Conservation (phyloP, 23 tunicate genomes). For the Corella eumyota region DNA sequence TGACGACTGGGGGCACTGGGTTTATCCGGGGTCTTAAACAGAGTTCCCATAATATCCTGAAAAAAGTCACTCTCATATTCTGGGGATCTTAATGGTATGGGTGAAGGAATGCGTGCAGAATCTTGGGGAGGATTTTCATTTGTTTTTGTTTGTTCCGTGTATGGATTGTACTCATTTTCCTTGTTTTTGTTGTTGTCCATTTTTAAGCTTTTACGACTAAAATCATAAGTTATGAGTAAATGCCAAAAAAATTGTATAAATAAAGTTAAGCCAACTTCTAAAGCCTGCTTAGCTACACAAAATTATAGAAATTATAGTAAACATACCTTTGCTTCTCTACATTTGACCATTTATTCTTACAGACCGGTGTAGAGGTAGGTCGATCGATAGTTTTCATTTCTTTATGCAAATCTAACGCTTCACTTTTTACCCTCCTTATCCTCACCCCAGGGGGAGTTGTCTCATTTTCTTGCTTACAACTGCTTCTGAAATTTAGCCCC, state of each 20-base stretch:
- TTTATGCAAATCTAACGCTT: slow-evolving; percentile 16
- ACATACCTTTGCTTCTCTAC: too few species aligned
- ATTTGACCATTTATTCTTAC: slow-evolving; percentile 40
- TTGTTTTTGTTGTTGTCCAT: too few species aligned
- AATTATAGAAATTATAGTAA: too few species aligned
- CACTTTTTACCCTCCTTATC: slow-evolving; percentile 45
- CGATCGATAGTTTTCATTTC: not conserved
- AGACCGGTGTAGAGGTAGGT: slow-evolving; percentile 45
- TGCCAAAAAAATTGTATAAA: too few species aligned
- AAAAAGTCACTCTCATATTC: slow-evolving; percentile 22
- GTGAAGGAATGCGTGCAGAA: slow-evolving; percentile 18
- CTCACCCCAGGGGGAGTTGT: slow-evolving; percentile 14
- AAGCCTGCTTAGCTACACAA: too few species aligned
- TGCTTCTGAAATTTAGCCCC: slow-evolving; percentile 1
- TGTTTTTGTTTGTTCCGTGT: too few species aligned
- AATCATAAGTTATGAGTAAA: too few species aligned
- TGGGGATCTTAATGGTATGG: slow-evolving; percentile 5
- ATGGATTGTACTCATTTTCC: too few species aligned
- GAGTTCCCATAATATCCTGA: slow-evolving; percentile 36
- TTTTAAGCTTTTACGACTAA: too few species aligned
- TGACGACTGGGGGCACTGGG: slow-evolving; percentile 18
- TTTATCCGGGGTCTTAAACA: slow-evolving; percentile 52
- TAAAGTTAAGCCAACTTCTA: too few species aligned
- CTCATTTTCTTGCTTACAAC: slow-evolving; percentile 13
- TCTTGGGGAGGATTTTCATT: too few species aligned